Evolutionary conservation across 2,888 invertebrate genomes (phyloP).

Genomic region (Patella ulyssiponensis): DNA sequence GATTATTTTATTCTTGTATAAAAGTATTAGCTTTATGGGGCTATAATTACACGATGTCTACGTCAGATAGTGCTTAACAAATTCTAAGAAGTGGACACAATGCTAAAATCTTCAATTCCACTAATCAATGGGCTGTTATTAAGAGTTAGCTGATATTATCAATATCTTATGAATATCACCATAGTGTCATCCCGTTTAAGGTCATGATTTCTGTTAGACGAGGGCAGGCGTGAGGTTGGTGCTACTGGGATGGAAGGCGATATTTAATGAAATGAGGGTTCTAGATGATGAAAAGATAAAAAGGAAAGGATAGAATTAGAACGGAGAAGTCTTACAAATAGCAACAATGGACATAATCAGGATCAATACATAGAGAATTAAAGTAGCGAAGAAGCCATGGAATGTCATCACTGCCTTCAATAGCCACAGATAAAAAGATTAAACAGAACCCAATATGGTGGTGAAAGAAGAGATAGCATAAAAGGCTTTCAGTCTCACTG

Average conservation of each 20-base stretch:
- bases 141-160: too few species aligned
- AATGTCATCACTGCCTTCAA: neutral
- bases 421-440: conserved; percentile 3
- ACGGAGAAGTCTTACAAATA: neutral
- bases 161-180: too few species aligned
- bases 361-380: neutral
- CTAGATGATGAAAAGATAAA: neutral
- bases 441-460: neutral
- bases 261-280: conserved; percentile 4
- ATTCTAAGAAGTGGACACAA: neutral
- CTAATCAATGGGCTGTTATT: too few species aligned
- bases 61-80: neutral
- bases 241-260: too few species aligned
- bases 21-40: neutral
- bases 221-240: too few species aligned
- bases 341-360: neutral
- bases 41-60: neutral
- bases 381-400: neutral
- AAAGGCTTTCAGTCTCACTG: too few species aligned
- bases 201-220: too few species aligned
- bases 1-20: neutral
- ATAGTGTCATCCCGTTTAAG: too few species aligned
- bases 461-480: neutral
- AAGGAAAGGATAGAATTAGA: neutral
- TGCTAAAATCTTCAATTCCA: neutral